Conservation (phyloP, 2,888 invertebrate genomes). For the Congeria kusceri region DNA sequence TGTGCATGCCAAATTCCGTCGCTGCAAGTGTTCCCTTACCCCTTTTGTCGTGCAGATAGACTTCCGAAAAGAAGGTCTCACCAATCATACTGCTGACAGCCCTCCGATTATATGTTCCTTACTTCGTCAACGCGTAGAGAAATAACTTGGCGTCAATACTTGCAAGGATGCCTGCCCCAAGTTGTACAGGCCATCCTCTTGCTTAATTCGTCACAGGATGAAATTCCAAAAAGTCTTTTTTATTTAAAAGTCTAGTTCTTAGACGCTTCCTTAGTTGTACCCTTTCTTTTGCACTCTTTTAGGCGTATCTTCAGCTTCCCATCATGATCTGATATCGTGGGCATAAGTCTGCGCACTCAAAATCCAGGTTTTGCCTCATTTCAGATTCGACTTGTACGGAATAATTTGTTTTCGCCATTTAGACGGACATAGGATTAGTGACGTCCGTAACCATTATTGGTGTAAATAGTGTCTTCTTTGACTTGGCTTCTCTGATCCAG, state of each 20-base stretch:
- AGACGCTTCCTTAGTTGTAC: not conserved
- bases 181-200: constrained; percentile 10
- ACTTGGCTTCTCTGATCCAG: not conserved
- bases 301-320: constrained; percentile 38
- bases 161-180: constrained; percentile 18
- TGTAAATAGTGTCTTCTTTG: constrained; percentile 21
- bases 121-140: not conserved
- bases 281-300: constrained; percentile 12
- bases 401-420: constrained; percentile 38
- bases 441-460: constrained; percentile 34
- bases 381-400: constrained; percentile 20
- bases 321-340: constrained; percentile 37
- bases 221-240: constrained; percentile 7
- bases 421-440: constrained; percentile 39
- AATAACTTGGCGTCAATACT: constrained; percentile 19
- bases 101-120: constrained; percentile 16
- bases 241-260: constrained; percentile 13
- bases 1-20: constrained; percentile 29
- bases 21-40: constrained; percentile 39
- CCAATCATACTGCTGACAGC: constrained; percentile 31
- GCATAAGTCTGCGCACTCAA: constrained; percentile 26
- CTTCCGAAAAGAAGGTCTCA: constrained; percentile 37
- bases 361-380: constrained; percentile 30
- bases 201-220: too few species aligned
- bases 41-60: constrained; percentile 39